These are phyloP conservation scores for Aulostomus chinensis DNA, from an alignment of 2,797 vertebrate genomes.

Conservation along the genomic window DNA sequence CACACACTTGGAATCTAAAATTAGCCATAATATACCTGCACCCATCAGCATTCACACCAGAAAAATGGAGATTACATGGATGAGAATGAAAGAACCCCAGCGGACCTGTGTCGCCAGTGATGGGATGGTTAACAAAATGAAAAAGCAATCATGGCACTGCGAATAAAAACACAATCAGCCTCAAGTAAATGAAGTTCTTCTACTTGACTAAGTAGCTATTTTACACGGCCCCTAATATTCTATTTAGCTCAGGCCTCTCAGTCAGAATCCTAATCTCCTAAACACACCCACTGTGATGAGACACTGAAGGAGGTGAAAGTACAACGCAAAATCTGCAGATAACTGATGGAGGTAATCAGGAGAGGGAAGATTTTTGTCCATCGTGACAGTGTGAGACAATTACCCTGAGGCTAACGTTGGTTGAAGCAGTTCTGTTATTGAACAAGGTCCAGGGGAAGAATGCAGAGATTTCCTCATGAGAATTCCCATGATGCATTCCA, in stretches of 20 bases:
- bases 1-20: too few relatives aligned
- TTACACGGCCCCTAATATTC: slow-evolving; percentile 34
- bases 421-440: slow-evolving; percentile 7
- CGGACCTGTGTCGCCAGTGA: not conserved
- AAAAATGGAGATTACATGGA: slow-evolving; percentile 31
- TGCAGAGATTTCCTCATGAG: not conserved
- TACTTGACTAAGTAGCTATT: slow-evolving; percentile 32
- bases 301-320: not conserved
- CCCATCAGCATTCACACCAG: slow-evolving; percentile 21
- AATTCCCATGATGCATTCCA: not conserved
- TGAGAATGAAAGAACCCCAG: slow-evolving; percentile 8
- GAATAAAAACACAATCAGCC: slow-evolving; percentile 7
- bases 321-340: slow-evolving; percentile 19
- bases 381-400: slow-evolving; percentile 9
- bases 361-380: not conserved
- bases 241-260: slow-evolving; percentile 22
- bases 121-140: slow-evolving; percentile 25
- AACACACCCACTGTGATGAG: not conserved
- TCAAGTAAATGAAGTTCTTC: slow-evolving; percentile 22
- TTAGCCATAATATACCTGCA: not conserved
- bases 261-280: slow-evolving; percentile 31
- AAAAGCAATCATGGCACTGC: slow-evolving; percentile 18
- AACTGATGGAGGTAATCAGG: slow-evolving; percentile 26
- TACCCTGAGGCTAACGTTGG: slow-evolving; percentile 6
- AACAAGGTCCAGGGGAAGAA: not conserved